These are phyloP conservation scores for Blera fallax DNA, from an alignment of 2,888 invertebrate genomes.

Conservation along the genomic window DNA sequence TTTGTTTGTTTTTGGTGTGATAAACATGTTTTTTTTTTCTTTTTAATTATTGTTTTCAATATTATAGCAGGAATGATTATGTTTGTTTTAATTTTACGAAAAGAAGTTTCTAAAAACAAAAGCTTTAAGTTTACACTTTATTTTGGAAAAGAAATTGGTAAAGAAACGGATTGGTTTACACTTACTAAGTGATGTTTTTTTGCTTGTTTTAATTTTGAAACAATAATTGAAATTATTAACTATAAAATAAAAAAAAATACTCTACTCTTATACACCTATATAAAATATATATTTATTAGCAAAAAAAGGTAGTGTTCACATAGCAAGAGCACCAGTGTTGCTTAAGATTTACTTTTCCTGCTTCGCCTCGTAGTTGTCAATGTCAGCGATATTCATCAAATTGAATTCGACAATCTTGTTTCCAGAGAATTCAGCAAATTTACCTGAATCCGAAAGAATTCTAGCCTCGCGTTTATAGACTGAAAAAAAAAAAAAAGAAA, in stretches of 20 bases:
- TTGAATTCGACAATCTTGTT: constrained; percentile 88
- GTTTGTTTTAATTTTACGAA: constrained; percentile 6
- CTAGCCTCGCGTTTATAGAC: constrained; percentile 85
- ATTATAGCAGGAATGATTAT: constrained; percentile 57
- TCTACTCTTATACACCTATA: constrained; percentile 63
- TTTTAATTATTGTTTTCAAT: constrained; percentile 6
- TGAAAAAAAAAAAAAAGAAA: constrained; percentile 78
- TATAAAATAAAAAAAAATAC: constrained; percentile 34
- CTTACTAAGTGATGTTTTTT: constrained; percentile 5
- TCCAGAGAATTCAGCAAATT: constrained; percentile 91
- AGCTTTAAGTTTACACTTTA: not conserved
- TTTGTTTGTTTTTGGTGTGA: not conserved
- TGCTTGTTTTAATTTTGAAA: not conserved
- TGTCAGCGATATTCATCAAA: constrained; percentile 87
- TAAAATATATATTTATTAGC: constrained; percentile 66
- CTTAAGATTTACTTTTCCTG: constrained; percentile 68
- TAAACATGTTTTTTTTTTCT: constrained; percentile 24
- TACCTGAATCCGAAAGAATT: constrained; percentile 82
- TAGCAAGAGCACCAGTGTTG: constrained; percentile 48
- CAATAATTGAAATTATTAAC: constrained; percentile 2
- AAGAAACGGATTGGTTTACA: constrained; percentile 26
- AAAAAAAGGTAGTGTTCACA: constrained; percentile 49
- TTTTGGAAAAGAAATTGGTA: not conserved
- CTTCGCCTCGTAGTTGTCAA: constrained; percentile 81
- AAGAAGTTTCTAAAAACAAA: not conserved